Evolutionary conservation across 35 echinoderm and acorn worm species (phyloP), one percentile per base, ranked within the genome.

Genomic region (Chiridota heheva): DNA sequence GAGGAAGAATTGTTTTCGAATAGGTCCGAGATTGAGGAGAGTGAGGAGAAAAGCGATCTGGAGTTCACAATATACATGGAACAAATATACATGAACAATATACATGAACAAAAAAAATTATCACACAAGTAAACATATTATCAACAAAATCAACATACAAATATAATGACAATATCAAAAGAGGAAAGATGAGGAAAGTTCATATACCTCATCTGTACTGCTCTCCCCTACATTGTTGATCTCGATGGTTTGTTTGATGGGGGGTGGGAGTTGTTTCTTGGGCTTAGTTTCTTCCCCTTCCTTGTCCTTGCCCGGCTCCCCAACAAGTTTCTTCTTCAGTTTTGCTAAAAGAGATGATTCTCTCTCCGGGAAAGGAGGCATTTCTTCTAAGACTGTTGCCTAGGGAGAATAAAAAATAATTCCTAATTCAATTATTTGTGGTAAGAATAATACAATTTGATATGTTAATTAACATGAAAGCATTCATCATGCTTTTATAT

Each of bases 311-410:
- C 69, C 88, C 13, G 49, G 66, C 36, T 31, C 73, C 1, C 61
- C 91, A 12, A 63, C 82, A 3, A 78, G 90, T 78, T 96, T 96
- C 82, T 96, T 96, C 77, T 96, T 96, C 38, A 96, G 62, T 69
- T 96, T 96, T 44, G 92, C 87, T 51, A 96, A 83, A 17, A 96
- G 69, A 1, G 92, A 96, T 3, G 92, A 96, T 36, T 96, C 92
- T 49, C 92, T 86, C 69, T 96, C 92, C 20, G 92, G 92, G 74
- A 96, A 96, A 44, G 92, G 92, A 13, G 92, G 92, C 92, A 96
- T 96, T 56, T 96, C 92, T 74, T 96, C 92, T 37, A 96, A 63
- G 3, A 96, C 92, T 67, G 92, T 96, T 3, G 92, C 92, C 92
- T 96, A 31, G n/a, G 15, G 57, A 58, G 24, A 13, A 42, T 66